These are phyloP conservation scores for Aselliscus stoliczkanus DNA, from an alignment of 2,797 vertebrate species.

Conservation along the genomic window DNA sequence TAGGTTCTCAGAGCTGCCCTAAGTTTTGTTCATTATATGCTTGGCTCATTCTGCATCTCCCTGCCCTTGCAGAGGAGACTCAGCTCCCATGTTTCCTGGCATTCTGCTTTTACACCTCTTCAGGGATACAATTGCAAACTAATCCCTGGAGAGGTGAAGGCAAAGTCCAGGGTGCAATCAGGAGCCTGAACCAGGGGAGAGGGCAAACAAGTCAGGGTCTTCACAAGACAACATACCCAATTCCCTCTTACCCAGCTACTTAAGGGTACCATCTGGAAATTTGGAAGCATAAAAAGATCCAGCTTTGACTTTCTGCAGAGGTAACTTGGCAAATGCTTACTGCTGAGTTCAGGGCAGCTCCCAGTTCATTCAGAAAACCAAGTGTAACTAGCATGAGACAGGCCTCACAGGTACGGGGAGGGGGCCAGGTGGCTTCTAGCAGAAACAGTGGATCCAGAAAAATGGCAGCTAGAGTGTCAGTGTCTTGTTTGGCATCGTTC, in stretches of 20 bases:
- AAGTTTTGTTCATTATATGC: not conserved
- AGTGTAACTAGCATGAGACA: rapidly evolving
- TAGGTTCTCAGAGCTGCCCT: not conserved
- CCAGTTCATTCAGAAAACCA: not conserved
- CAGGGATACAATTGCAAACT: not conserved
- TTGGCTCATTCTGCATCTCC: not conserved
- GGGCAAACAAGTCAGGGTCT: not conserved
- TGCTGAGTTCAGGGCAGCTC: not conserved
- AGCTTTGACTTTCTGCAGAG: not conserved
- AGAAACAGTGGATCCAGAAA: not conserved
- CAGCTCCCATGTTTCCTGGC: not conserved
- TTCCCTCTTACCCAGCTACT: too few relatives aligned
- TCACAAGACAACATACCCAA: not conserved
- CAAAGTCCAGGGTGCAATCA: not conserved
- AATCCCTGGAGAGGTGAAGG: not conserved
- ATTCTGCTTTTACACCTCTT: not conserved
- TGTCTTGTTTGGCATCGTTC: not conserved
- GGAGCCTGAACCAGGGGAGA: not conserved
- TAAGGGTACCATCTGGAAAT: too few relatives aligned
- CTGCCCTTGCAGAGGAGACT: not conserved
- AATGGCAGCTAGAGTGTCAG: not conserved
- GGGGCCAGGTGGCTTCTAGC: not conserved
- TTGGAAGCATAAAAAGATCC: not conserved
- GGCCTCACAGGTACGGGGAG: not conserved
- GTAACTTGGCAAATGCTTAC: not conserved